Percentiles rank a stretch among this genome's conserved stretches.
These are phyloP conservation scores for Telenomus remus DNA, from an alignment of 1,140 invertebrate genomes.

Conservation along the genomic window DNA sequence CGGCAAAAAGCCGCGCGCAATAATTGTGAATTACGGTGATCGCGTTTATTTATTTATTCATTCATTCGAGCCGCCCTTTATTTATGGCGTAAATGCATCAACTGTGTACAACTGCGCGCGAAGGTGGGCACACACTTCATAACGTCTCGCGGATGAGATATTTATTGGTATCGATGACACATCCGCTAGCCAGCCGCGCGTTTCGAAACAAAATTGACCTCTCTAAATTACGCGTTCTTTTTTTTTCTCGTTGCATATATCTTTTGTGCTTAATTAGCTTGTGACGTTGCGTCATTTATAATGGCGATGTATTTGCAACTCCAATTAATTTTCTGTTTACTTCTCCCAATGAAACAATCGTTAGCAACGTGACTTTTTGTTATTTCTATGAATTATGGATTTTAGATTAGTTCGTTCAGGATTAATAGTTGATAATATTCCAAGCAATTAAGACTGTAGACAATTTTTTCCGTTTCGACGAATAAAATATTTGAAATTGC, in stretches of 20 bases:
- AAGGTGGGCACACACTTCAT: slow-evolving; percentile 24
- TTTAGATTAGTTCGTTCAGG: slow-evolving; percentile 16
- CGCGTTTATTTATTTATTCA: slow-evolving; percentile 62
- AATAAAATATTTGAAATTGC: no score
- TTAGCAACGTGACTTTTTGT: slow-evolving; percentile 11
- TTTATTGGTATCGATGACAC: slow-evolving; percentile 67
- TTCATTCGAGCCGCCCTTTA: slow-evolving; percentile 58
- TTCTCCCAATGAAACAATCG: slow-evolving; percentile 20
- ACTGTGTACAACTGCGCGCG: slow-evolving; percentile 29
- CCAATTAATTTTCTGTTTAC: slow-evolving; percentile 46
- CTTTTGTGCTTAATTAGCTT: slow-evolving; percentile 45
- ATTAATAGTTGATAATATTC: no score
- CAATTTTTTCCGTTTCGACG: no score
- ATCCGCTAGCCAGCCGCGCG: slow-evolving; percentile 43
- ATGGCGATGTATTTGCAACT: slow-evolving; percentile 42
- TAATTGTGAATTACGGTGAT: slow-evolving; percentile 64
- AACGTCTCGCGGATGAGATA: slow-evolving; percentile 49
- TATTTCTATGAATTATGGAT: slow-evolving; percentile 28
- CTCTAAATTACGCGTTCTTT: slow-evolving; percentile 42
- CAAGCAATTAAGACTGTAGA: no score
- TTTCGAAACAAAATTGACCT: slow-evolving; percentile 52
- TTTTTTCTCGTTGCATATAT: slow-evolving; percentile 40
- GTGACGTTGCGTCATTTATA: slow-evolving; percentile 38
- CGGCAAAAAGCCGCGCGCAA: slow-evolving; percentile 42
- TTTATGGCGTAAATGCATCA: slow-evolving; percentile 63